Percentiles rank a stretch among this genome's conserved stretches.
Conservation (phyloP, 2,888 invertebrate species). For the Xestoiulus laeticollis region DNA sequence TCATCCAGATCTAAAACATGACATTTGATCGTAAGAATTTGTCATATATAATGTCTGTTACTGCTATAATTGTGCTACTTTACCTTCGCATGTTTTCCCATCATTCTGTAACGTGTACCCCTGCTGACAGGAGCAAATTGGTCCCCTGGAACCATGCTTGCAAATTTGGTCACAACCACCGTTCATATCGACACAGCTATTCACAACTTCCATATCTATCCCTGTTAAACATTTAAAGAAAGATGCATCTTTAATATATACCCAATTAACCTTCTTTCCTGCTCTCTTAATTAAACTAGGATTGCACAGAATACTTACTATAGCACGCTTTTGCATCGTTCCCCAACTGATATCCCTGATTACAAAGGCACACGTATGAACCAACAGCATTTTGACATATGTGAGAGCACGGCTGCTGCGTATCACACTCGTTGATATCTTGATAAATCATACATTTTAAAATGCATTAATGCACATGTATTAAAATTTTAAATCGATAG, state of each 20-base stretch:
- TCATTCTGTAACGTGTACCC: conserved; percentile 61
- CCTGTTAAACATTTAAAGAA: conserved; percentile 58
- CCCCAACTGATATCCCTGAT: conserved; percentile 63
- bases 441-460: conserved; percentile 48
- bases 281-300: background rate
- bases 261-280: no score
- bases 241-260: background rate
- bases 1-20: conserved; percentile 61
- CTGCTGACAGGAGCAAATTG: conserved; percentile 60
- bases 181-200: conserved; percentile 65
- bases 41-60: no score
- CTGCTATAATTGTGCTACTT: background rate
- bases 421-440: conserved; percentile 64
- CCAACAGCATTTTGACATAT: conserved; percentile 58
- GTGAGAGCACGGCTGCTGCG: conserved; percentile 61
- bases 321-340: conserved; percentile 64
- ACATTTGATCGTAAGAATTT: background rate
- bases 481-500: background rate
- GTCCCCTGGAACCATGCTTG: conserved; percentile 61
- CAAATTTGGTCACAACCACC: conserved; percentile 68
- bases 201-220: conserved; percentile 64
- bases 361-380: conserved; percentile 57
- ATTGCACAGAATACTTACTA: conserved; percentile 58
- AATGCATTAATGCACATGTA: background rate
- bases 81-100: conserved; percentile 61